These are phyloP conservation scores for Echeneis naucrates DNA, from an alignment of 2,797 vertebrate genomes.

Conservation along the genomic window DNA sequence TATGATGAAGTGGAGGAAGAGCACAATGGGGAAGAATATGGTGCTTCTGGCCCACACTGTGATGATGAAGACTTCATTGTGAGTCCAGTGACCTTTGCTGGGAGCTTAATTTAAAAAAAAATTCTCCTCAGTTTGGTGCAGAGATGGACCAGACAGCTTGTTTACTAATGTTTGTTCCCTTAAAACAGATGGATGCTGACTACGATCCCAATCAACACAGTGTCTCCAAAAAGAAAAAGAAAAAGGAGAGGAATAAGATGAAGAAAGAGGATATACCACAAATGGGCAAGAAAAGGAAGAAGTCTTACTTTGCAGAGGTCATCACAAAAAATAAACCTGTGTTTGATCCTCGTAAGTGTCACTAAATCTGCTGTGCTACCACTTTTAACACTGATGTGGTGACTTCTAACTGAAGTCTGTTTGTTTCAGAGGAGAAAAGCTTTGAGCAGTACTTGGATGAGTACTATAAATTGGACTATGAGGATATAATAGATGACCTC, in stretches of 20 bases:
- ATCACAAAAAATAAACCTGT: slow-evolving; percentile 85
- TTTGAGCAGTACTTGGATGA: slow-evolving; percentile 93
- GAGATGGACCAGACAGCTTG: not conserved
- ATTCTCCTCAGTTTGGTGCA: not conserved
- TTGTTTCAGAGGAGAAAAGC: slow-evolving; percentile 85
- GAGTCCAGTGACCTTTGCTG: slow-evolving; percentile 20
- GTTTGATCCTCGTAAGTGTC: slow-evolving; percentile 89
- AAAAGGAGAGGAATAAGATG: slow-evolving; percentile 75
- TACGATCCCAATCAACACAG: slow-evolving; percentile 85
- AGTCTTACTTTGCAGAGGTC: slow-evolving; percentile 86
- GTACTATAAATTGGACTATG: slow-evolving; percentile 91
- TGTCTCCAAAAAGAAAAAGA: slow-evolving; percentile 79
- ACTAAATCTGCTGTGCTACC: accelerated
- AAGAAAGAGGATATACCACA: slow-evolving; percentile 76
- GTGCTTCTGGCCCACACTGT: slow-evolving; percentile 76
- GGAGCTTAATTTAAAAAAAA: not conserved
- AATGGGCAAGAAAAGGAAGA: slow-evolving; percentile 86
- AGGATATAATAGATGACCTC: slow-evolving; percentile 91
- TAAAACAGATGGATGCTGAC: slow-evolving; percentile 91
- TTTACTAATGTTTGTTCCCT: not conserved
- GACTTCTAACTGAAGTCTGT: not conserved
- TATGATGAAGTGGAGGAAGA: slow-evolving; percentile 27
- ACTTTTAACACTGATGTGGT: no score
- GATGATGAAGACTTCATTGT: slow-evolving; percentile 91
- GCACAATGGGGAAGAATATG: slow-evolving; percentile 40